phyloP scores from a whole-genome alignment of 2,888 invertebrate genomes.

The Periphyllus acericola region DNA sequence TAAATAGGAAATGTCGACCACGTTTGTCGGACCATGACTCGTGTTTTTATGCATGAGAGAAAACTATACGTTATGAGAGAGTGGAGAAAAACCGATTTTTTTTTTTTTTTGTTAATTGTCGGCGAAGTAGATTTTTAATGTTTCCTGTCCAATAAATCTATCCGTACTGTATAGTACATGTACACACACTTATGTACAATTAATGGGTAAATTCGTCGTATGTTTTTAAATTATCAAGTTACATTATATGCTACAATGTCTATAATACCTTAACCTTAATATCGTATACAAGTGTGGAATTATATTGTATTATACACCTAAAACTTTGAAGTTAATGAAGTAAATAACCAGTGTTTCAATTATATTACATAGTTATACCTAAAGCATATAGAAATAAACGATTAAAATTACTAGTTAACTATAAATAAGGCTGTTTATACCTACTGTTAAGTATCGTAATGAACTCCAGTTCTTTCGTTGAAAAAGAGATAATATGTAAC shows the following conservation, averaged over 20 bases:
- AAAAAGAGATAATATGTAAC: too few species aligned
- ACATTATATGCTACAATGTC: background rate
- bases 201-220: background rate
- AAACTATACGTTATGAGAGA: conserved; percentile 35
- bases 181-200: background rate
- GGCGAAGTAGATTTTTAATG: conserved; percentile 19
- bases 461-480: too few species aligned
- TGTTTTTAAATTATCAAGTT: background rate
- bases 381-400: too few species aligned
- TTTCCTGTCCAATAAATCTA: conserved; percentile 59
- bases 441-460: too few species aligned
- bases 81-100: conserved; percentile 22
- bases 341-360: background rate
- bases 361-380: too few species aligned
- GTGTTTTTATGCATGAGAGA: conserved; percentile 61
- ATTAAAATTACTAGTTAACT: too few species aligned
- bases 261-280: background rate
- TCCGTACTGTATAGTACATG: background rate
- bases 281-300: background rate
- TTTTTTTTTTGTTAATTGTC: background rate
- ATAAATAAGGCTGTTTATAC: too few species aligned
- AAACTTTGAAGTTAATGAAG: background rate
- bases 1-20: conserved; percentile 57
- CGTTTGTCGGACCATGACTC: conserved; percentile 58
- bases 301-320: background rate